Percentiles rank a stretch among this genome's conserved stretches.
Evolutionary conservation across 2,888 invertebrate genomes (phyloP).

Genomic region (Hydrotaea diabolus): DNA sequence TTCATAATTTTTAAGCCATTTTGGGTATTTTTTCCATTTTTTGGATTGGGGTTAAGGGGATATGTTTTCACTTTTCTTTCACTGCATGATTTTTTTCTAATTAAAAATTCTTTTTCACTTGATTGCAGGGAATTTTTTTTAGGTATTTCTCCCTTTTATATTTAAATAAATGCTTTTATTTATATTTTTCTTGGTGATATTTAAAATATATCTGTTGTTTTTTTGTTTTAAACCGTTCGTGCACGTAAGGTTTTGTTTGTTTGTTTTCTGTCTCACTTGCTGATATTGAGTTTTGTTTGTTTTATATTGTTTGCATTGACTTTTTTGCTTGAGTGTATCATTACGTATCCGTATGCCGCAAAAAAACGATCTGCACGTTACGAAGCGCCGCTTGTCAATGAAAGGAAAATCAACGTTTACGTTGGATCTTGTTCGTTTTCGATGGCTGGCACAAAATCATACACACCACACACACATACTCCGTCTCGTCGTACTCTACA

Average conservation of each 20-base stretch:
- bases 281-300: not conserved
- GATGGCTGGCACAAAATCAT: constrained; percentile 65
- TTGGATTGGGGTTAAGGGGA: not conserved
- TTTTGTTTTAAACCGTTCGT: constrained; percentile 17
- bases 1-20: not conserved
- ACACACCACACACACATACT: not conserved
- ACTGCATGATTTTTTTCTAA: not conserved
- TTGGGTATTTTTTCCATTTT: too few species aligned
- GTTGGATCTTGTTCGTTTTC: constrained; percentile 79
- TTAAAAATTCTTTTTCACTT: constrained; percentile 23
- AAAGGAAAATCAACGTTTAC: constrained; percentile 80
- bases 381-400: constrained; percentile 79
- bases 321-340: constrained; percentile 29
- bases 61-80: not conserved
- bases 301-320: constrained; percentile 10
- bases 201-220: too few species aligned
- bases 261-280: constrained; percentile 19
- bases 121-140: too few species aligned
- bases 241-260: constrained; percentile 42
- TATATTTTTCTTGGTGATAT: too few species aligned
- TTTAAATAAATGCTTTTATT: too few species aligned
- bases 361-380: constrained; percentile 77
- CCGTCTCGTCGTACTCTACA: constrained; percentile 15
- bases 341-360: constrained; percentile 54
- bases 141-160: too few species aligned